Conservation (phyloP, 2,113 vertebrate genomes). For the Scopus umbretta region DNA sequence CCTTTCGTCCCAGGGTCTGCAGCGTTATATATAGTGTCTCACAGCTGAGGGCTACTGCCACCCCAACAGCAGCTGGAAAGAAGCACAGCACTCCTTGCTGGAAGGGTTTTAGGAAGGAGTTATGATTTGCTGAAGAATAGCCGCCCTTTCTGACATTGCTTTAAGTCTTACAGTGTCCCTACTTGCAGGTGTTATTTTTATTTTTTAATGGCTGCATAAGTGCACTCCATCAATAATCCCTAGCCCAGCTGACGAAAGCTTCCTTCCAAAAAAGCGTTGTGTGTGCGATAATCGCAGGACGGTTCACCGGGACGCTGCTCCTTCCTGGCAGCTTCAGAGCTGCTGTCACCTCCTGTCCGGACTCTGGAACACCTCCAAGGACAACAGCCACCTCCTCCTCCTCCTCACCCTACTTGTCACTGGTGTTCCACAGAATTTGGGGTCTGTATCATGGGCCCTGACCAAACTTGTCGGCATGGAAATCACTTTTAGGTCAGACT, state of each 20-base stretch:
- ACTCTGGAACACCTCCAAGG: background rate
- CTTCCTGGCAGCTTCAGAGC: background rate
- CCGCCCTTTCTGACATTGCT: background rate
- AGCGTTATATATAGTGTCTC: background rate
- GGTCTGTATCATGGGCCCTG: fast-evolving
- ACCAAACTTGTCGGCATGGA: background rate
- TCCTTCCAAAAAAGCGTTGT: background rate
- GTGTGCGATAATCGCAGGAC: background rate
- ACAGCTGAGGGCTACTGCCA: background rate
- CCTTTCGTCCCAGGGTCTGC: background rate
- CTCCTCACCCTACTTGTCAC: background rate
- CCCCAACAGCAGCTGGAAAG: background rate
- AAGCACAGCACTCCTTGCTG: fast-evolving
- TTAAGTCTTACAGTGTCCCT: background rate
- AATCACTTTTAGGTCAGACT: background rate
- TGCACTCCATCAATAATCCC: background rate
- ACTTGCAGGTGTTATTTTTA: background rate
- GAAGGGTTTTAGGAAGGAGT: background rate
- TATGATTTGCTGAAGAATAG: background rate
- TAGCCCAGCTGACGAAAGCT: background rate
- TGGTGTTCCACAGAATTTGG: background rate
- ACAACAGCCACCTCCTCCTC: background rate
- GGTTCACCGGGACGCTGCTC: background rate
- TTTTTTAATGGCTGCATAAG: background rate
- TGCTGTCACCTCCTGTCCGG: background rate